A percentile compares a stretch with the other conserved stretches of the same genome.
phyloP scores from a whole-genome alignment of 2,113 vertebrate genomes.

The Pterocles burchelli region DNA sequence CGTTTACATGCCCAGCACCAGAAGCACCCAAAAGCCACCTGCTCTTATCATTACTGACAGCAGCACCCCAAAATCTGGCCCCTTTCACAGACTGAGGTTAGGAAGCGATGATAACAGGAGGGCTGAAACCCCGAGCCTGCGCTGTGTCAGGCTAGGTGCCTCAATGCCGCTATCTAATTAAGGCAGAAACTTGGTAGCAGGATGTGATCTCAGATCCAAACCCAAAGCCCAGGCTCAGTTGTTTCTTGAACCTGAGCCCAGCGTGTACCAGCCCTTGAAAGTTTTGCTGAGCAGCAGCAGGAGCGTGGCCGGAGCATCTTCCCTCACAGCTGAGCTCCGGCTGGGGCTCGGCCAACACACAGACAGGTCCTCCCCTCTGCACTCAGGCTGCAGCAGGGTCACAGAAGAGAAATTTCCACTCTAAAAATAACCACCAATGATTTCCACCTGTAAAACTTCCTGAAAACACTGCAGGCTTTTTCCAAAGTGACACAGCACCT shows the following conservation, averaged over 20 bases:
- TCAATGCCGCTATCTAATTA: neutral
- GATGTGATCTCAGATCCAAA: neutral
- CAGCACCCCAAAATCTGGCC: neutral
- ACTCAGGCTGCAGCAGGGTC: neutral
- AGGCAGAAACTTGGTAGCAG: neutral
- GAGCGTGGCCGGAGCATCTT: neutral
- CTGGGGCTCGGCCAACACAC: rapidly evolving
- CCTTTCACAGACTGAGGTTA: neutral
- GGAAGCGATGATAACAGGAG: rapidly evolving
- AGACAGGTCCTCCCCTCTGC: neutral
- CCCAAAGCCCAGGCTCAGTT: rapidly evolving
- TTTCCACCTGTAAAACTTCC: neutral
- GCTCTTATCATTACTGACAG: neutral
- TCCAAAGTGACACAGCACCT: neutral
- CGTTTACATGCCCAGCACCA: neutral
- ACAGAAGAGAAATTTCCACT: neutral
- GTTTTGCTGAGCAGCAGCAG: neutral
- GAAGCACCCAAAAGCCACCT: neutral
- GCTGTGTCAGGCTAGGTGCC: rapidly evolving
- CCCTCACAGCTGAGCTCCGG: neutral
- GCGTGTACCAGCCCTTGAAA: rapidly evolving
- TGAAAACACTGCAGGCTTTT: neutral
- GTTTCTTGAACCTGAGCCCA: neutral
- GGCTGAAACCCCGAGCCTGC: neutral
- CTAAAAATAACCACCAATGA: neutral